Evolutionary conservation across 2,888 invertebrate genomes (phyloP).

Genomic region (Sphaeridia pumilis): DNA sequence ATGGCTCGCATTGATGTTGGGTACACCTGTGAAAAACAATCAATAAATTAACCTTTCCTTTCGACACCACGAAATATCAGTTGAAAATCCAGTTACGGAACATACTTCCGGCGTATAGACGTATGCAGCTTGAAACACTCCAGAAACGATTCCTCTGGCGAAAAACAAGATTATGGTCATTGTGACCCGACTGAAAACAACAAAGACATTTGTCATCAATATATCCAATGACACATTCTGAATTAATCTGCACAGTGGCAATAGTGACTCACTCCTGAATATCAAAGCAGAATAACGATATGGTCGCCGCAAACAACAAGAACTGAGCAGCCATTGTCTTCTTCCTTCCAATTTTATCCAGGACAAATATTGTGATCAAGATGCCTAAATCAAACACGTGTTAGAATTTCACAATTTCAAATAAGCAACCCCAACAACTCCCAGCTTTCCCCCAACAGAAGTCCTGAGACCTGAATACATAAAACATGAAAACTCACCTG

Average conservation of each 20-base stretch:
- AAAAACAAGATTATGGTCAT: slow-evolving; percentile 74
- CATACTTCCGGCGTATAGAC: slow-evolving; percentile 83
- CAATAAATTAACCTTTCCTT: neutral
- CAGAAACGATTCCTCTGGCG: slow-evolving; percentile 82
- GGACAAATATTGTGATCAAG: slow-evolving; percentile 74
- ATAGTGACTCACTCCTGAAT: slow-evolving; percentile 46
- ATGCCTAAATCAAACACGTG: slow-evolving; percentile 54
- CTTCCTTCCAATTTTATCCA: slow-evolving; percentile 79
- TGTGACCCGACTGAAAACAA: slow-evolving; percentile 50
- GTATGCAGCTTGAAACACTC: slow-evolving; percentile 88
- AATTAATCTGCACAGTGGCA: neutral
- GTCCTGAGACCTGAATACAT: neutral
- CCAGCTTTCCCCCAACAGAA: neutral
- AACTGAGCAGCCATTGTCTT: slow-evolving; percentile 91
- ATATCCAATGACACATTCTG: neutral
- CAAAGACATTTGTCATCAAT: neutral
- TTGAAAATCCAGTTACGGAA: slow-evolving; percentile 35
- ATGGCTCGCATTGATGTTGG: slow-evolving; percentile 77
- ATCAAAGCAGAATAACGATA: slow-evolving; percentile 38
- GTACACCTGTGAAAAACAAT: slow-evolving; percentile 51
- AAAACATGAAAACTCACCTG: slow-evolving; percentile 50
- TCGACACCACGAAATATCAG: neutral
- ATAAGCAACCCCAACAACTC: neutral
- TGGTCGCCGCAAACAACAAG: slow-evolving; percentile 60
- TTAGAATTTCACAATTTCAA: neutral